Evolutionary conservation across 2,888 invertebrate species (phyloP).

Genomic region (Tachina fera): DNA sequence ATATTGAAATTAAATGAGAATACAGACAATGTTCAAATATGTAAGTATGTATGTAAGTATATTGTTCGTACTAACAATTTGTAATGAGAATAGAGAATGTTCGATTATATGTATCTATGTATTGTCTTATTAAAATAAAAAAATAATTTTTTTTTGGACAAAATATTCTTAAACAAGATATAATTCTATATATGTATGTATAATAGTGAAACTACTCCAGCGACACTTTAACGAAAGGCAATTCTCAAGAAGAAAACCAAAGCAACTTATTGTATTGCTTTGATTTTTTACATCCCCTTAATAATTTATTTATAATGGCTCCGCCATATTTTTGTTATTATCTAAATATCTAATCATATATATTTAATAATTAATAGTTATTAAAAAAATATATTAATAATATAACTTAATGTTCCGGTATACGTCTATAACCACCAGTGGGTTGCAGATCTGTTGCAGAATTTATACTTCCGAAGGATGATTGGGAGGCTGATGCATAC

Average conservation of each 20-base stretch:
- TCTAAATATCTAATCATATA: conserved; percentile 17
- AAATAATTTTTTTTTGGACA: not conserved
- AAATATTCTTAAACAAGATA: conserved; percentile 39
- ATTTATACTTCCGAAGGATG: conserved; percentile 79
- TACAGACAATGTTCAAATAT: not conserved
- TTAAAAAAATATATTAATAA: conserved; percentile 10
- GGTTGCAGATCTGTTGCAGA: conserved; percentile 67
- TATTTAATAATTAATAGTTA: conserved; percentile 14
- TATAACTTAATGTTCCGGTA: conserved; percentile 58
- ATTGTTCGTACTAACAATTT: not conserved
- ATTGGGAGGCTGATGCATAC: conserved; percentile 75
- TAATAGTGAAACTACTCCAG: not conserved
- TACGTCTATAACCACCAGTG: conserved; percentile 60
- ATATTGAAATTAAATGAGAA: conserved; percentile 8
- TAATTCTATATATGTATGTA: conserved; percentile 23
- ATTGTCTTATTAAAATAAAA: not conserved
- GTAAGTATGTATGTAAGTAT: not conserved
- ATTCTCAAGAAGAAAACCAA: not conserved
- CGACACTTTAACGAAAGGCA: conserved; percentile 22
- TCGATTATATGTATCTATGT: conserved; percentile 13
- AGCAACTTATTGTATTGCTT: conserved; percentile 14
- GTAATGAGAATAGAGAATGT: conserved; percentile 16
- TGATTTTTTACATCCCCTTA: conserved; percentile 23
- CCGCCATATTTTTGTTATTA: conserved; percentile 34
- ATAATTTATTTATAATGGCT: conserved; percentile 25